These are phyloP conservation scores for Wasmannia auropunctata DNA, from an alignment of 1,140 invertebrate genomes.

Conservation along the genomic window DNA sequence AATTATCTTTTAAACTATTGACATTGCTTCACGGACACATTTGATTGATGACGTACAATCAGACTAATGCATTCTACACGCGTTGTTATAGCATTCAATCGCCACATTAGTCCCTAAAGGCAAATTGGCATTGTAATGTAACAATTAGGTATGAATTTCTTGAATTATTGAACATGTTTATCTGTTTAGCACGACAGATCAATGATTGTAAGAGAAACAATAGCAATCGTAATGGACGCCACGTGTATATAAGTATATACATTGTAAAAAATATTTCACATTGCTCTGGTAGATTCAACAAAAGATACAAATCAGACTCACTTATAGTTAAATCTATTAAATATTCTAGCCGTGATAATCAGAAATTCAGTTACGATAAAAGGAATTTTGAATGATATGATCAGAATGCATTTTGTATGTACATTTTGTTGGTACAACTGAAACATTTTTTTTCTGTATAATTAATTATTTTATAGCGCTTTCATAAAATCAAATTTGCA, in stretches of 20 bases:
- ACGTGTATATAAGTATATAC: not conserved
- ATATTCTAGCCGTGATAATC: no score
- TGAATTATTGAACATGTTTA: constrained; percentile 47
- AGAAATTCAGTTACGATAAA: no score
- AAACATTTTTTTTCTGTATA: no score
- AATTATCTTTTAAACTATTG: constrained; percentile 17
- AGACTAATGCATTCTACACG: constrained; percentile 6
- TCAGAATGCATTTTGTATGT: no score
- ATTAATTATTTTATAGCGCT: constrained; percentile 7
- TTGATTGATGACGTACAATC: constrained; percentile 30
- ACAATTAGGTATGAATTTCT: constrained; percentile 55
- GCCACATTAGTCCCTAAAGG: constrained; percentile 22
- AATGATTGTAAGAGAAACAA: constrained; percentile 3
- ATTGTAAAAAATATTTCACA: no score
- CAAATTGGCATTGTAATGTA: constrained; percentile 33
- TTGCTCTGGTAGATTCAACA: no score
- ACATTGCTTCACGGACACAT: not conserved
- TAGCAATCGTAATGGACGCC: not conserved
- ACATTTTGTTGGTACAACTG: no score
- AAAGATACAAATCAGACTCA: no score
- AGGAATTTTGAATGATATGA: no score
- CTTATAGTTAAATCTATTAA: no score
- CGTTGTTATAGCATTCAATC: constrained; percentile 24
- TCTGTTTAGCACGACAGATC: constrained; percentile 23
- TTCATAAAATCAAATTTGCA: constrained; percentile 13